A percentile compares a stretch with the other conserved stretches of the same genome.
These are phyloP conservation scores for Parnassius smintheus DNA, from an alignment of 2,888 invertebrate genomes.

Conservation along the genomic window DNA sequence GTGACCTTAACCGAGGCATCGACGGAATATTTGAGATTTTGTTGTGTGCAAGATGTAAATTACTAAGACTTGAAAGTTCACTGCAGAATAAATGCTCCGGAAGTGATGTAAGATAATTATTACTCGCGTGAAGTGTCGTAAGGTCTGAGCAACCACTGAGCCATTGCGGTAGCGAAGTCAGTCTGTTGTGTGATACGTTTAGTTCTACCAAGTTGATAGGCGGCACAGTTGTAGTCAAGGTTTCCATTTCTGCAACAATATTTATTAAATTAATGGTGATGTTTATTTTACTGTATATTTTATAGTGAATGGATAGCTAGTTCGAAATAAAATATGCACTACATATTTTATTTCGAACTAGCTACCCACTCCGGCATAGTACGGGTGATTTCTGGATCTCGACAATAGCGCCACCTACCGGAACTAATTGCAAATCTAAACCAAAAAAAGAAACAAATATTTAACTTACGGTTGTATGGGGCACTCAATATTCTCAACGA, in stretches of 20 bases:
- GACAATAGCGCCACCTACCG: too few relatives aligned
- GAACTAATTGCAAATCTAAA: too few relatives aligned
- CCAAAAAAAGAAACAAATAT: too few relatives aligned
- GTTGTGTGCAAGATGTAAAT: slow-evolving; percentile 89
- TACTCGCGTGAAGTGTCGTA: slow-evolving; percentile 86
- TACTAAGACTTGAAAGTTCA: slow-evolving; percentile 86
- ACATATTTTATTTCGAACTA: too few relatives aligned
- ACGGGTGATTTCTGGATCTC: too few relatives aligned
- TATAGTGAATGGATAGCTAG: too few relatives aligned
- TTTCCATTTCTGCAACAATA: slow-evolving; percentile 83
- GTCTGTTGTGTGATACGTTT: slow-evolving; percentile 89
- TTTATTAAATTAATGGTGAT: background rate
- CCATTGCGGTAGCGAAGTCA: slow-evolving; percentile 89
- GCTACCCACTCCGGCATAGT: too few relatives aligned
- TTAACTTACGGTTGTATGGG: slow-evolving; percentile 87
- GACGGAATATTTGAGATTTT: slow-evolving; percentile 87
- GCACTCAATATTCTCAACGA: slow-evolving; percentile 88
- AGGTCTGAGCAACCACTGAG: slow-evolving; percentile 86
- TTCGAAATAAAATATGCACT: too few relatives aligned
- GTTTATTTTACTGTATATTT: background rate
- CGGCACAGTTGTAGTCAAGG: slow-evolving; percentile 84
- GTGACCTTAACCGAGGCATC: slow-evolving; percentile 83
- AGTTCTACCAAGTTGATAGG: slow-evolving; percentile 88
- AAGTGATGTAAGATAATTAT: slow-evolving; percentile 85
- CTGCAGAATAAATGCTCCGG: slow-evolving; percentile 88